phyloP scores from a whole-genome alignment of 1,140 invertebrate genomes.

The Luehdorfia chinensis region DNA sequence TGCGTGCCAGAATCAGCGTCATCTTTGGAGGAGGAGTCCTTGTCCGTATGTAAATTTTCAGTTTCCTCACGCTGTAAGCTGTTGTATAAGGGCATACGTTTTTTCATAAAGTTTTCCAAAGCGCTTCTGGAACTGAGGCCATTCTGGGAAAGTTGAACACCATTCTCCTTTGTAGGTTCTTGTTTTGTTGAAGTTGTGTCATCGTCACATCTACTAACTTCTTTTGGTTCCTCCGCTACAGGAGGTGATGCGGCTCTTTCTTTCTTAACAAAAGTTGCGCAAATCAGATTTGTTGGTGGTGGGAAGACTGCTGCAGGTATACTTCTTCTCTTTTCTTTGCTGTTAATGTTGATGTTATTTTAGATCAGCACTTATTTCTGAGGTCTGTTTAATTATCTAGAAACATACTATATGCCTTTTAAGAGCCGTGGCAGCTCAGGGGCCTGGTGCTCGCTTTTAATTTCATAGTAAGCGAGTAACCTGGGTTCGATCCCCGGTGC shows the following conservation, averaged over 20 bases:
- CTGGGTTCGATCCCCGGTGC: too few relatives aligned
- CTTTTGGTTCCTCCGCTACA: background rate
- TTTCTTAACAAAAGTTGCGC: conserved; percentile 16
- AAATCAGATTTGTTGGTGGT: conserved; percentile 20
- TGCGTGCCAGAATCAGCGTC: conserved; percentile 40
- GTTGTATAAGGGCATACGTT: conserved; percentile 31
- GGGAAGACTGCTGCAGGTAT: conserved; percentile 27
- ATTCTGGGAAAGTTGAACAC: background rate
- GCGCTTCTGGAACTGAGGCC: conserved; percentile 25
- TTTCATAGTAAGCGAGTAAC: too few relatives aligned
- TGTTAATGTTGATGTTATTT: conserved; percentile 24
- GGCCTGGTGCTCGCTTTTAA: too few relatives aligned
- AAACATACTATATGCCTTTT: too few relatives aligned
- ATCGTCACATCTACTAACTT: too few relatives aligned
- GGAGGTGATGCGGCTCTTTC: background rate
- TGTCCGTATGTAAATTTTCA: conserved; percentile 19
- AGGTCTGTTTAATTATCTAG: too few relatives aligned
- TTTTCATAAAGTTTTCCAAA: conserved; percentile 42
- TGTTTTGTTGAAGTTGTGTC: too few relatives aligned
- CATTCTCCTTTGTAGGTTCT: conserved; percentile 12
- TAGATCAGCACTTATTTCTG: too few relatives aligned
- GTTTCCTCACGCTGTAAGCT: conserved; percentile 14
- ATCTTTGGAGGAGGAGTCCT: conserved; percentile 23
- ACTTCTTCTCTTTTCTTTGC: conserved; percentile 57
- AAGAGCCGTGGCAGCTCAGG: too few relatives aligned